Base-by-base conservation (phyloP, 2,888 invertebrate genomes). In the Tachina grossa region DNA sequence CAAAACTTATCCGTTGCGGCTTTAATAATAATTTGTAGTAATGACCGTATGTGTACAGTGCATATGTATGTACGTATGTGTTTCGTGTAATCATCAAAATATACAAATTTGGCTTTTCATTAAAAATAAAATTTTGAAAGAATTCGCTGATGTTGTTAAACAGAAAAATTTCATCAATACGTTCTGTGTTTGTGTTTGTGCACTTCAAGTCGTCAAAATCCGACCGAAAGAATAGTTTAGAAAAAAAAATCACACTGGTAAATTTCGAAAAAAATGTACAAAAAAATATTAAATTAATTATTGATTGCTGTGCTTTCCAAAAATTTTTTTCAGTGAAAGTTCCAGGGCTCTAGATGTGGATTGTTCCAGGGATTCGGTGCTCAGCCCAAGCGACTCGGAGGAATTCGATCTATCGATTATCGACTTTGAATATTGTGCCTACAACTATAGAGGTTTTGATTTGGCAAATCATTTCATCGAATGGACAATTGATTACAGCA, bases 341-440 rank as follows among this genome's bases (percentile, higher is more conserved):
- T 63, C 47, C 22, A 76, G 31, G 55, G 61, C 83, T 1, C 55
- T 83, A 39, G 88, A 89, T 74, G 47, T 85, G 11, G 90, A 91
- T 13, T 86, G 86, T 41, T 88, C 89, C 0, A 90, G 82, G 4
- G 89, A 89, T 82, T 88, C 89, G 8, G 81, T 83, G 9, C 66
- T 88, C 9, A 87, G 88, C 39, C 84, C 77, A 14, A 77, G 57
- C 51, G 87, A 88, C 41, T 89, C 90, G 79, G 87, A 87, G 69
- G 91, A 90, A 87, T 95, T 95, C 0, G 94, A 95, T 87, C 92
- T 97, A 47, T 96, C 96, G 16, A 94, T 97, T 43, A 97, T 97
- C 90, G 98, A 98, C 92, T 98, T 97, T 91, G 98, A 98, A 93
- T 98, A 98, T 91, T 98, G 98, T 92, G 97, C 98, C 0, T 98